phyloP scores from a whole-genome alignment of 1,140 invertebrate genomes.

The Drosophila kohkoa region DNA sequence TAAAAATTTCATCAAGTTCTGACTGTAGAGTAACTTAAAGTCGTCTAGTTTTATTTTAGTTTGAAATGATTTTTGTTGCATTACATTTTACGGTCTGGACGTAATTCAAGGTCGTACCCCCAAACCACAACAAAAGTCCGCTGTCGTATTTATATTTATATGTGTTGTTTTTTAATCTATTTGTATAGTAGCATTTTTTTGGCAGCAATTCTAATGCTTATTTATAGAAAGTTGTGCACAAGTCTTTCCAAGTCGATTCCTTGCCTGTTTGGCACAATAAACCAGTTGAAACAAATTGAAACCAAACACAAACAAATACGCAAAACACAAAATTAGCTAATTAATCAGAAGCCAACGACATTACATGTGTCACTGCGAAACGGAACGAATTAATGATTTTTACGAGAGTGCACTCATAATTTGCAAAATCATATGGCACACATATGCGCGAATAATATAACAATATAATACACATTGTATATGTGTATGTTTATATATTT shows the following conservation, averaged over 20 bases:
- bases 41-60: background rate
- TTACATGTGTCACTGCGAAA: constrained; percentile 53
- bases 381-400: background rate
- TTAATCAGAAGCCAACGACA: constrained; percentile 49
- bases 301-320: constrained; percentile 35
- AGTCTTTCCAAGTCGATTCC: constrained; percentile 32
- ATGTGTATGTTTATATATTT: constrained; percentile 17
- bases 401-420: constrained; percentile 18
- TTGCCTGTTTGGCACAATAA: constrained; percentile 48
- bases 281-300: constrained; percentile 24
- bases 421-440: constrained; percentile 17
- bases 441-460: constrained; percentile 19
- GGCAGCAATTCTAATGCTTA: constrained; percentile 75
- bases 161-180: constrained; percentile 14
- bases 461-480: constrained; percentile 23
- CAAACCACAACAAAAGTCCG: constrained; percentile 6
- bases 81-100: constrained; percentile 29
- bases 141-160: constrained; percentile 26
- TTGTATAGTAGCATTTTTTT: constrained; percentile 53
- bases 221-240: constrained; percentile 70
- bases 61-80: background rate
- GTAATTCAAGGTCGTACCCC: constrained; percentile 64
- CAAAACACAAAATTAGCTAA: constrained; percentile 52
- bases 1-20: background rate
- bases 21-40: background rate